phyloP scores from a whole-genome alignment of 2,888 invertebrate genomes.

The Sminthurides aquaticus region DNA sequence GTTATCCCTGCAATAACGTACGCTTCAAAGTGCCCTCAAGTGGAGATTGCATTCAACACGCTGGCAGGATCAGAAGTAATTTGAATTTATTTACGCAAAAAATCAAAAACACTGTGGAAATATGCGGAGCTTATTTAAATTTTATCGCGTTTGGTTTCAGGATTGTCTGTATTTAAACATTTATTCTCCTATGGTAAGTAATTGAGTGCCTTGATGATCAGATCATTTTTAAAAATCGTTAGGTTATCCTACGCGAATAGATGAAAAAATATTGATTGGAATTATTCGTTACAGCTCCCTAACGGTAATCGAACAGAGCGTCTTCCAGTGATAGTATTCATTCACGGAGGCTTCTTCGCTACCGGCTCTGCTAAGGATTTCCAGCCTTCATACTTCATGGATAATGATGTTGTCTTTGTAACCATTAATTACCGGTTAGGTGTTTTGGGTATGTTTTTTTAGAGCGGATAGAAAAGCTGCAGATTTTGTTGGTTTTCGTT shows the following conservation, averaged over 20 bases:
- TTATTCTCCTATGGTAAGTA: neutral
- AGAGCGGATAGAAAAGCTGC: too few species aligned
- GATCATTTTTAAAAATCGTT: too few species aligned
- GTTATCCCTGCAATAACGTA: neutral
- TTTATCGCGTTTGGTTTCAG: too few species aligned
- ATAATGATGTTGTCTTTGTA: neutral
- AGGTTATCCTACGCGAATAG: too few species aligned
- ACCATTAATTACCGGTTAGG: neutral
- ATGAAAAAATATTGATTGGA: too few species aligned
- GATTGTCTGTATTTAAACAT: neutral
- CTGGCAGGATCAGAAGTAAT: neutral
- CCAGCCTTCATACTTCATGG: neutral
- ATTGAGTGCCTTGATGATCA: too few species aligned
- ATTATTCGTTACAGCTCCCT: neutral
- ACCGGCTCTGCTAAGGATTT: neutral
- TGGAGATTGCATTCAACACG: neutral
- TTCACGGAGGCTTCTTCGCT: constrained; percentile 1
- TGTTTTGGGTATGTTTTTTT: neutral
- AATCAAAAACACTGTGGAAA: too few species aligned
- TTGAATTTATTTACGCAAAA: neutral
- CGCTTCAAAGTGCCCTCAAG: neutral
- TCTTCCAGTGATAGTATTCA: neutral
- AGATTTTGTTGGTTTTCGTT: too few species aligned
- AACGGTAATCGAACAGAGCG: neutral
- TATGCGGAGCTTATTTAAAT: too few species aligned